Evolutionary conservation across 2,888 invertebrate genomes (phyloP).

Genomic region (Scrobipalpa costella): DNA sequence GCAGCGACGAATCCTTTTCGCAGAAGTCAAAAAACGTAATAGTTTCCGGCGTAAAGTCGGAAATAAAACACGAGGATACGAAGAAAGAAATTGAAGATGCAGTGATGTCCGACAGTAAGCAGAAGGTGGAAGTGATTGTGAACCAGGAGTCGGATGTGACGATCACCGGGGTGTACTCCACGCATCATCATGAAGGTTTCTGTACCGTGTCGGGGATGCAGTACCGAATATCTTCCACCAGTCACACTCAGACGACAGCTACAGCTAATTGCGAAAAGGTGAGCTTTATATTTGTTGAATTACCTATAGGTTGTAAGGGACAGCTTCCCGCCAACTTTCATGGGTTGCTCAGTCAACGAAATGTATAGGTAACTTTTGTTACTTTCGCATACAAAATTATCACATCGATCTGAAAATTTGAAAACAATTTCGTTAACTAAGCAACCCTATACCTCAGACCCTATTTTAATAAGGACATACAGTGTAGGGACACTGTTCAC

Average conservation of each 20-base stretch:
- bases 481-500: no score
- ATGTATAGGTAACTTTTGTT: no score
- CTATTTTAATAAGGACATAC: no score
- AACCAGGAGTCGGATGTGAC: slow-evolving; percentile 94
- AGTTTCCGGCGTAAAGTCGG: slow-evolving; percentile 80
- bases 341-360: no score
- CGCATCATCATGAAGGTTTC: slow-evolving; percentile 91
- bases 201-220: slow-evolving; percentile 93
- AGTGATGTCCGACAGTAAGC: slow-evolving; percentile 63
- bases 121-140: slow-evolving; percentile 89
- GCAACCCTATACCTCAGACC: no score
- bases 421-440: no score
- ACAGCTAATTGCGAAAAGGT: slow-evolving; percentile 88
- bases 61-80: slow-evolving; percentile 70
- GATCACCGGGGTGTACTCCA: slow-evolving; percentile 92
- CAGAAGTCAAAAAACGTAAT: slow-evolving; percentile 78
- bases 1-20: slow-evolving; percentile 76
- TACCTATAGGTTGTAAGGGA: no score
- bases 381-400: no score
- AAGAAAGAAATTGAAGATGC: slow-evolving; percentile 69
- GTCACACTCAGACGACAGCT: slow-evolving; percentile 92
- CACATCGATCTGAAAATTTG: no score
- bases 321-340: no score
- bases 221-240: slow-evolving; percentile 93
- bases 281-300: slow-evolving; percentile 2